Conservation (phyloP, 2,888 invertebrate genomes). For the Thalpophila matura region DNA sequence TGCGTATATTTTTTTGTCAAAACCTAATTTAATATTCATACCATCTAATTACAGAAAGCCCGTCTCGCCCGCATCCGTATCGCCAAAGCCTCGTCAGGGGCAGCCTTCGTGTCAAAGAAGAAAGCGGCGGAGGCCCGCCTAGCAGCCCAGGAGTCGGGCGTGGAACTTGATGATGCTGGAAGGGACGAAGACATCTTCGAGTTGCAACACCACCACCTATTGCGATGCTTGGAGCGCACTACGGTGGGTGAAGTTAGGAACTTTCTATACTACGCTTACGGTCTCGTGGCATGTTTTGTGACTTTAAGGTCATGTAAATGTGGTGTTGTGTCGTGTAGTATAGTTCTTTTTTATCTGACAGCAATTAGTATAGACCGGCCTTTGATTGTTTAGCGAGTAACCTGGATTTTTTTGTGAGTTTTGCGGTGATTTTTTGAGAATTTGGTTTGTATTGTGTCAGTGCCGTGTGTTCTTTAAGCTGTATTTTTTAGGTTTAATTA, state of each 20-base stretch:
- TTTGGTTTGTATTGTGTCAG: conserved; percentile 25
- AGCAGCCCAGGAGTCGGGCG: conserved; percentile 97
- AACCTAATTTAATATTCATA: too few species aligned
- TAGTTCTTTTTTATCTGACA: conserved; percentile 42
- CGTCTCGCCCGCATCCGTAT: conserved; percentile 99
- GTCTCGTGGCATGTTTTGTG: conserved; percentile 56
- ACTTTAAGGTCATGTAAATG: conserved; percentile 49
- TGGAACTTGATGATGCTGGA: conserved; percentile 96
- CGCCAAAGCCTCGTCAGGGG: conserved; percentile 99
- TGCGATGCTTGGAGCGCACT: conserved; percentile 99
- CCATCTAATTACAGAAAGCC: conserved; percentile 96
- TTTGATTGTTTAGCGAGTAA: conserved; percentile 53
- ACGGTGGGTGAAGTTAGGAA: conserved; percentile 91
- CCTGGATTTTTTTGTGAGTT: conserved; percentile 45
- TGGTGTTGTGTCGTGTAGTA: conserved; percentile 51
- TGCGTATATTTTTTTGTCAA: too few species aligned
- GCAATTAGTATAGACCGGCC: conserved; percentile 43
- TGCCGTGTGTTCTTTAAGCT: conserved; percentile 36
- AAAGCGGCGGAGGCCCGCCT: conserved; percentile 99
- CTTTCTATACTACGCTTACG: conserved; percentile 35
- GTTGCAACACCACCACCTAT: conserved; percentile 99
- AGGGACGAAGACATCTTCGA: conserved; percentile 99
- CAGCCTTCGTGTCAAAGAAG: conserved; percentile 99
- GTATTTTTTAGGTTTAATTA: conserved; percentile 26
- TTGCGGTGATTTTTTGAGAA: conserved; percentile 29